Evolutionary conservation across 2,888 invertebrate genomes (phyloP), one percentile per base, ranked within the genome.

Genomic region (Drosophila falleni): DNA sequence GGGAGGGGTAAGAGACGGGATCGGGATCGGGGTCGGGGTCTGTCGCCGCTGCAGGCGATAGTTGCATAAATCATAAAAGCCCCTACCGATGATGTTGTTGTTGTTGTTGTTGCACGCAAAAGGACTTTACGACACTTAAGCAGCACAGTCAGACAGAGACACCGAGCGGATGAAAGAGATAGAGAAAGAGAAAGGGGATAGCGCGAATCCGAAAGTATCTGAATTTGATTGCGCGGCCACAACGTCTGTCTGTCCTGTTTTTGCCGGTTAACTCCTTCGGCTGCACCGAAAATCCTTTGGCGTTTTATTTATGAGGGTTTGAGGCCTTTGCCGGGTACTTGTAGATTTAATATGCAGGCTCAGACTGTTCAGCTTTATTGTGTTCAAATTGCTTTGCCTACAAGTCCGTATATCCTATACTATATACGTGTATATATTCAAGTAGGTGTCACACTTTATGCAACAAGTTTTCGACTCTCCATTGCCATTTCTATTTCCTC

Each of bases 81-180:
- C 59, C 71, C 67, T 58, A 46, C 60, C 56, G 50, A 47, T 59
- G 51, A 53, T 54, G 54, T 50, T 47, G 37, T 56, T 62, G 63
- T 64, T 61, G 67, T 64, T 64, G 47, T 60, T 70, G 54, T 50
- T 74, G 69, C 68, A 68, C 71, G 73, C 72, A 74, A 77, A 71
- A 87, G 81, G 87, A 89, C 90, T 87, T 87, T 89, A 87, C 80
- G 90, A 89, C 87, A 87, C 90, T 90, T 87, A 87, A 87, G 87
- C 84, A 84, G 67, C 80, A 49, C 39, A 16, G 56, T 16, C 44
- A 47, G 16, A 16, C 10, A 26, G 11, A 10, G 16, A 11, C 23
- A 39, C 19, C 5, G 26, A n/a, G 23, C 9, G 29, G 11, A 16
- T 10, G 10, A 13, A 16, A 37, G 19, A 9, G 16, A 15, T 13